Conservation (phyloP, 2,888 invertebrate species). For the Drosophila siamana region DNA sequence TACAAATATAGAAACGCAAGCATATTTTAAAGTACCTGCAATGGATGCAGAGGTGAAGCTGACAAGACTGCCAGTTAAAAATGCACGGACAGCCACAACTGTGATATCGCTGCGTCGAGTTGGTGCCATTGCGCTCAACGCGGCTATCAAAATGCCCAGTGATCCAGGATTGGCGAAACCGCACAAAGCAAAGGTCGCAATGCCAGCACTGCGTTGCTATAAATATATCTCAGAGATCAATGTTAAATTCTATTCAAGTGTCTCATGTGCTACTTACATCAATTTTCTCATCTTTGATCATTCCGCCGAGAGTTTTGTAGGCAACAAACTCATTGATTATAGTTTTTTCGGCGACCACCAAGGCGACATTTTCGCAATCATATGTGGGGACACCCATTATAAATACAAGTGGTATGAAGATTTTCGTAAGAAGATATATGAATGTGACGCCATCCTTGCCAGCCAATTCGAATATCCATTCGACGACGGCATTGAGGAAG, state of each 20-base stretch:
- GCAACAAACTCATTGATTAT: slow-evolving; percentile 97
- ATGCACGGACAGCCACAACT: slow-evolving; percentile 21
- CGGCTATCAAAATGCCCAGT: slow-evolving; percentile 92
- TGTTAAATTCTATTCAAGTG: background rate
- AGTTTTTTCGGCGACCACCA: slow-evolving; percentile 94
- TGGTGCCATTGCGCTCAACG: slow-evolving; percentile 91
- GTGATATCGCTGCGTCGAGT: slow-evolving; percentile 22
- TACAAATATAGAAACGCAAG: background rate
- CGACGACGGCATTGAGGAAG: slow-evolving; percentile 45
- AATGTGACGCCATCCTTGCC: slow-evolving; percentile 33
- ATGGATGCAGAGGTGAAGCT: slow-evolving; percentile 58
- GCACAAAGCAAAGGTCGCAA: slow-evolving; percentile 95
- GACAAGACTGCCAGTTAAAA: slow-evolving; percentile 50
- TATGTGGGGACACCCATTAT: slow-evolving; percentile 83
- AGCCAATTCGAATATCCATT: slow-evolving; percentile 50
- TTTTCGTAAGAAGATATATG: slow-evolving; percentile 17
- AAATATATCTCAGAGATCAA: background rate
- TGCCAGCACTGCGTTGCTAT: slow-evolving; percentile 90
- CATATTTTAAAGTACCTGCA: slow-evolving; percentile 39
- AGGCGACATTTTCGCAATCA: slow-evolving; percentile 90
- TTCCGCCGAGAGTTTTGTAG: slow-evolving; percentile 90
- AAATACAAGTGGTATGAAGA: slow-evolving; percentile 45
- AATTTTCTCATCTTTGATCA: slow-evolving; percentile 83
- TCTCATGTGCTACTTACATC: too few relatives aligned
- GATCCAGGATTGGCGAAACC: slow-evolving; percentile 95